phyloP scores from a whole-genome alignment of 2,888 invertebrate genomes.

The Helicoverpa assulta region DNA sequence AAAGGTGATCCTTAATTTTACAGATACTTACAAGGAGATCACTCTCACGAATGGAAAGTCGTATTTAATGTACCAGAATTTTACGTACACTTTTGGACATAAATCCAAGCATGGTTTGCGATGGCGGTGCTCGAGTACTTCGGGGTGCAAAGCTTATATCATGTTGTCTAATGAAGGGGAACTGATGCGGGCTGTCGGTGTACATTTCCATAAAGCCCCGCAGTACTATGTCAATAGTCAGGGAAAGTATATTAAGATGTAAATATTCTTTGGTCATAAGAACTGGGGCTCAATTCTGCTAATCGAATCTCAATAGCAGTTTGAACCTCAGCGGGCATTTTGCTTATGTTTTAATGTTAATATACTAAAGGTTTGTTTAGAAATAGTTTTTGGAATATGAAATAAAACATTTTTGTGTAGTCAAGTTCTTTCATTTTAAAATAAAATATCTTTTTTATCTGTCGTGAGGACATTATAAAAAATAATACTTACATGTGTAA shows the following conservation, averaged over 20 bases:
- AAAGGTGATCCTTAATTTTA: background rate
- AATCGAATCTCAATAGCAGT: no score
- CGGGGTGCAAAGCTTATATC: constrained; percentile 59
- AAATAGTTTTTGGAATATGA: no score
- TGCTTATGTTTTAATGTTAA: no score
- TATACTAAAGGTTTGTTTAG: no score
- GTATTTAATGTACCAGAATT: constrained; percentile 55
- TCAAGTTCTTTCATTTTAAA: no score
- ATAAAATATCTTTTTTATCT: no score
- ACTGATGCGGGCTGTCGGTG: constrained; percentile 13
- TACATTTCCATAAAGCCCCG: constrained; percentile 26
- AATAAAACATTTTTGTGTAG: no score
- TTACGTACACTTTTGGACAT: constrained; percentile 48
- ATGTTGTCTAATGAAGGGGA: constrained; percentile 31
- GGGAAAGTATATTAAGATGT: constrained; percentile 34
- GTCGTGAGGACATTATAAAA: no score
- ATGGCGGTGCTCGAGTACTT: constrained; percentile 50
- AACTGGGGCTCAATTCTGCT: no score
- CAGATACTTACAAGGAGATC: constrained; percentile 47
- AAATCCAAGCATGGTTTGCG: constrained; percentile 25
- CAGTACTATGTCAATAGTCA: constrained; percentile 16
- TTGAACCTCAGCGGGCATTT: no score
- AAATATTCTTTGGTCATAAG: background rate
- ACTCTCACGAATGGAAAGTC: constrained; percentile 50
- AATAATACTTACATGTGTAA: no score